Evolutionary conservation across 2,113 vertebrate species (phyloP), one percentile per base, ranked within the genome.

Genomic region (Tautogolabrus adspersus): DNA sequence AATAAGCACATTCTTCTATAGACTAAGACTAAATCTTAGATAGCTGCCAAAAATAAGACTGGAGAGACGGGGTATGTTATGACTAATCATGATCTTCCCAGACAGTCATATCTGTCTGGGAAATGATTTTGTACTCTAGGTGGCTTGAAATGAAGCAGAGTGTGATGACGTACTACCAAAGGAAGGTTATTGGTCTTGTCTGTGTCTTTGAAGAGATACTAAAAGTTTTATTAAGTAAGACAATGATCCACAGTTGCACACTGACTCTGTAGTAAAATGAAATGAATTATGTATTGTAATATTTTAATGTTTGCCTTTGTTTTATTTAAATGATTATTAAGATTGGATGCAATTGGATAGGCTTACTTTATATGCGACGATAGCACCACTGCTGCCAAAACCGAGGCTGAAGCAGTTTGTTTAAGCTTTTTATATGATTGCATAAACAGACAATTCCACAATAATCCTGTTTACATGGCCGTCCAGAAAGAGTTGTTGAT

Each of bases 391-490:
- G 66, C 69, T 81, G 83, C 85, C 87, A 89, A 86, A 65, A 49
- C 62, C 13, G 40, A 71, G 71, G 85, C 57, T 63, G 51, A 10
- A 60, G 82, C 59, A 38, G 75, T 86, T 87, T 88, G 79, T 83
- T 81, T 74, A 79, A 74, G 80, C 65, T 34, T 75, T 87, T 90
- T 87, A 86, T 76, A 46, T 75, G 78, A 84, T 60, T 62, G 51
- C 69, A 80, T 69, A 81, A 83, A 87, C 72, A 77, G 74, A 72
- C 73, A 81, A 78, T 68, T 68, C 38, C 19, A 77, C 72, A 87
- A 79, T 81, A 87, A 88, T 85, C 77, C 68, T 72, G 74, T 83
- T 81, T 88, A 85, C 77, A 72, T n/a, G 59, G 54, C 66, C 49
- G 26, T 61, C 65, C 61, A 47, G 19, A 64, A 42, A 47, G 10